These are phyloP conservation scores for Synergus itoensis DNA, from an alignment of 2,888 invertebrate genomes.

Conservation along the genomic window DNA sequence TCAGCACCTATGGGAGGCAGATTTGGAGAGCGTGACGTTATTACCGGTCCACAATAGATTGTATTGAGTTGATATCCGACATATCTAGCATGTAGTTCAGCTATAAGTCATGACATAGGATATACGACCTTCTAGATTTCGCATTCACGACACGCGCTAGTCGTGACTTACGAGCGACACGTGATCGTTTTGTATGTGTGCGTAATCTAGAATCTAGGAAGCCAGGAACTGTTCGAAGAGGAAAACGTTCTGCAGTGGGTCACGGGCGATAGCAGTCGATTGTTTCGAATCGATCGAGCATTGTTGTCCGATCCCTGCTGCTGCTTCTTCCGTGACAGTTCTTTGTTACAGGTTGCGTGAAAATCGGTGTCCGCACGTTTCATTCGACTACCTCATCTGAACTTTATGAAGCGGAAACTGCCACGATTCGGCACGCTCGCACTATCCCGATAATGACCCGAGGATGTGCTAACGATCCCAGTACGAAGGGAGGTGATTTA, in stretches of 20 bases:
- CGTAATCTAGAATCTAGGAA: slow-evolving; percentile 51
- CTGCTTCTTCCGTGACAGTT: slow-evolving; percentile 19
- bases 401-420: slow-evolving; percentile 45
- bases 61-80: slow-evolving; percentile 39
- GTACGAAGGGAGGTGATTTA: slow-evolving; percentile 11
- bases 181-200: slow-evolving; percentile 69
- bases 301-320: slow-evolving; percentile 34
- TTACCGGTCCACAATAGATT: slow-evolving; percentile 38
- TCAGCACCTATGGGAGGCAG: background rate
- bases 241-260: slow-evolving; percentile 56
- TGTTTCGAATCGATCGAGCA: slow-evolving; percentile 55
- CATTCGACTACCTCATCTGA: slow-evolving; percentile 31
- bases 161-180: slow-evolving; percentile 68
- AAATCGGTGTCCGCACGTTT: slow-evolving; percentile 49
- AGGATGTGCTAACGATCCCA: slow-evolving; percentile 30
- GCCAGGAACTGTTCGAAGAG: slow-evolving; percentile 48
- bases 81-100: slow-evolving; percentile 52
- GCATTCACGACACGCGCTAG: slow-evolving; percentile 68
- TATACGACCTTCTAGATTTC: slow-evolving; percentile 53
- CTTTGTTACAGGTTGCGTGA: slow-evolving; percentile 46
- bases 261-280: slow-evolving; percentile 59
- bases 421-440: slow-evolving; percentile 14
- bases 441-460: slow-evolving; percentile 23
- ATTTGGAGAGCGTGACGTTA: slow-evolving; percentile 36
- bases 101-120: slow-evolving; percentile 62